Base-by-base conservation (phyloP, 2,797 vertebrate species). In the Capromys pilorides region DNA sequence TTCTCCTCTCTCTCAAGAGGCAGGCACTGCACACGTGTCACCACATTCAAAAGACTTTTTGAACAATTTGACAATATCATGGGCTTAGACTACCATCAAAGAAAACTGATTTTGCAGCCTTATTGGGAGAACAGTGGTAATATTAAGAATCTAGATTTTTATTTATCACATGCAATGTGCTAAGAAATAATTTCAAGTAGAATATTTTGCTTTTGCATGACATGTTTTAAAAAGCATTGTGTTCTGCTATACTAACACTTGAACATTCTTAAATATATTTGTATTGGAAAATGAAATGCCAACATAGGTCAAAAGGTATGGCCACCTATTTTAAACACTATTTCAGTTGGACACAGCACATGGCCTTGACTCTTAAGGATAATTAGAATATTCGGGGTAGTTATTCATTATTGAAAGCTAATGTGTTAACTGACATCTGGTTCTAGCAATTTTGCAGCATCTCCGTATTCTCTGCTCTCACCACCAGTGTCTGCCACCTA, bases 131-230 rank as follows among this genome's bases (percentile, higher is more conserved):
- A 83, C 22, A 77, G 26, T 89, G 61, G 16, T 73, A 66, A 71
- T 41, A 69, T 54, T 77, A 90, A 88, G 10, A 92, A 22, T 18
- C 36, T 28, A 77, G 1, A 14, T 49, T 83, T 88, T 93, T 84
- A 86, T 62, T 86, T 88, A 61, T 91, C 54, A 54, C n/a, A 81
- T 86, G 4, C n/a, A 61, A 1, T 54, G 9, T 87, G 2, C 31
- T 81, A 59, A 83, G 31, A 73, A 86, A 81, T 92, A 64, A 77
- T 59, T 22, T n/a, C 39, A 57, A 66, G 10, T 69, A 24, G 54
- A 82, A 64, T 83, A 81, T 94, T 88, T 94, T 69, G 33, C 92
- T 10, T 86, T 54, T 59, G 54, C 94, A 91, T 80, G 33, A 90
- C 88, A 4, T 31, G 51, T 79, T 49, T 73, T 91, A 57, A 89